These are phyloP conservation scores for Myotis davidii DNA, from an alignment of 2,113 vertebrate genomes.

Conservation along the genomic window DNA sequence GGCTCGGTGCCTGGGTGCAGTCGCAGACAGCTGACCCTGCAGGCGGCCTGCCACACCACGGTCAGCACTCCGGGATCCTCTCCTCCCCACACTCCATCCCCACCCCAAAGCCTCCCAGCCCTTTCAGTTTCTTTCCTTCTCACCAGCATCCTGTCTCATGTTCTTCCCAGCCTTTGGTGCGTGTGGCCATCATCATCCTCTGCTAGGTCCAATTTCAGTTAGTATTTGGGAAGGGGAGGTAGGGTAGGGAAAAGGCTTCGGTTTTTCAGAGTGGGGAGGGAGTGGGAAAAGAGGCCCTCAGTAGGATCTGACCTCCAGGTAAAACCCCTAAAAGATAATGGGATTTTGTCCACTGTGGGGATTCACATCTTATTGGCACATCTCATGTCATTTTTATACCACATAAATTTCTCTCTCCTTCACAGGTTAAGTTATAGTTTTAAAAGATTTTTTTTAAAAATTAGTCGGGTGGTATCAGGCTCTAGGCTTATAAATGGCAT, in stretches of 20 bases:
- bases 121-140: neutral
- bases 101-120: neutral
- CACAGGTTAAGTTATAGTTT: neutral
- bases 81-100: too few relatives aligned
- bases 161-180: neutral
- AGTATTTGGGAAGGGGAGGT: neutral
- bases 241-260: neutral
- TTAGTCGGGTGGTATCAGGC: neutral
- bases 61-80: too few relatives aligned
- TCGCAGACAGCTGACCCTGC: neutral
- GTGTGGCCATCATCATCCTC: too few relatives aligned
- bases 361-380: neutral
- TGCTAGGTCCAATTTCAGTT: neutral
- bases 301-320: neutral
- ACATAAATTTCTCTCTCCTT: neutral
- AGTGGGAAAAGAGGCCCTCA: neutral
- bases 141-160: neutral
- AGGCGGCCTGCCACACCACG: neutral
- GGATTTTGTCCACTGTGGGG: too few relatives aligned
- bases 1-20: neutral
- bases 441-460: neutral
- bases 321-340: neutral
- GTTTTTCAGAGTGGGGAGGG: neutral
- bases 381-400: too few relatives aligned
- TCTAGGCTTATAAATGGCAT: neutral